Evolutionary conservation across 1,140 invertebrate species (phyloP), one percentile per base, ranked within the genome.

Genomic region (Drosophila quadrilineata): DNA sequence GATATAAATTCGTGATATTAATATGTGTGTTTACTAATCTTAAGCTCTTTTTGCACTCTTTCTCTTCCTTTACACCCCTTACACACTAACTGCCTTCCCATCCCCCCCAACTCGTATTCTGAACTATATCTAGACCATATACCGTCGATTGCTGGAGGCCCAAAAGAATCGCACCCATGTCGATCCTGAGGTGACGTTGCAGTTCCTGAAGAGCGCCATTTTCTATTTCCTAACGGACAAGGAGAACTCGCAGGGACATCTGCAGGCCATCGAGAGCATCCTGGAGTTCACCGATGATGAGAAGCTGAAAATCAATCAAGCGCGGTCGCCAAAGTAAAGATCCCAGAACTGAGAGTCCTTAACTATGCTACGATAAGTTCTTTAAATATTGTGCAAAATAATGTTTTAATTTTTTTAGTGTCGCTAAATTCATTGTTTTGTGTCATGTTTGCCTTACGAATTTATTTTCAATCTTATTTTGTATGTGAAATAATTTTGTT

Each of bases 191-290:
- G 94, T 96, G 59, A 97, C 95, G 4, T 90, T 97, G 71, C 95
- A 96, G 88, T 97, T 97, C 90, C 91, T 97, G 48, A 96, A 96
- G 90, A 96, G 95, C 52, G 95, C 95, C n/a, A 93, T 97, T 73
- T 97, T 96, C 87, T 96, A 97, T 88, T 96, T 96, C 87, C 91
- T 97, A 35, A 96, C 95, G 0, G 95, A 97, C 85, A 94, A 94
- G 69, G 95, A 96, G 75, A 97, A 96, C 85, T 94, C 94, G 57
- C 93, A 94, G 71, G 95, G 94, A 6, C 95, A 97, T 88, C 90
- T 96, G 14, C 94, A 94, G 73, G 96, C 95, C 22, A 96, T 97
- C 68, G 94, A 96, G 88, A 96, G 95, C 89, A 96, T 97, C 71
- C 90, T 97, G 64, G 95, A 94, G 14, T 96, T 95, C 79, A 93